Percentiles rank a stretch among this genome's conserved stretches.
phyloP scores from a whole-genome alignment of 2,888 invertebrate genomes.

The Dichetophora obliterata region DNA sequence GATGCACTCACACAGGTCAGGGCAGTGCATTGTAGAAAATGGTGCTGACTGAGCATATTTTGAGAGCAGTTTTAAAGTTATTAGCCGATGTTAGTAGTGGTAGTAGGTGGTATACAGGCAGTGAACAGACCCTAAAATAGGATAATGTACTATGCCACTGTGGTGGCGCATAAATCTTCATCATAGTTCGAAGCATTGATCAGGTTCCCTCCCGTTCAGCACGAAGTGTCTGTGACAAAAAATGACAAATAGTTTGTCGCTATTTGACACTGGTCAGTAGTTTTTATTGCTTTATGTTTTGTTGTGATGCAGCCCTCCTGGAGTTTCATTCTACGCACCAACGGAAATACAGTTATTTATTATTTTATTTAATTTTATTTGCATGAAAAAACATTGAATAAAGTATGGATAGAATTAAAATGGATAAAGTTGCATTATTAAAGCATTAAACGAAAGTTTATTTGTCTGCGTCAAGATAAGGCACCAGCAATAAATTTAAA shows the following conservation, averaged over 20 bases:
- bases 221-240: conserved; percentile 21
- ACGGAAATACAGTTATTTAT: not conserved
- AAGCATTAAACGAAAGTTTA: not conserved
- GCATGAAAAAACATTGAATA: not conserved
- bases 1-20: conserved; percentile 36
- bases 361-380: conserved; percentile 11
- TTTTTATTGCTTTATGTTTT: not conserved
- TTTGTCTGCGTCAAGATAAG: not conserved
- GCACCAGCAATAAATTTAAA: not conserved
- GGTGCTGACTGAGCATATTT: not conserved
- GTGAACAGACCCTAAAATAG: not conserved
- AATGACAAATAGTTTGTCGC: conserved; percentile 68
- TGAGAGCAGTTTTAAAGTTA: too few species aligned
- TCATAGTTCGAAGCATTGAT: conserved; percentile 68
- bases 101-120: not conserved
- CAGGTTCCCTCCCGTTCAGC: conserved; percentile 51
- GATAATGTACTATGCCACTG: not conserved
- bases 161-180: conserved; percentile 59
- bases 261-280: conserved; percentile 36
- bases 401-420: not conserved
- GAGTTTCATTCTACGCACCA: not conserved
- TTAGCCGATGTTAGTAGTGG: not conserved
- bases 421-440: not conserved
- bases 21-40: not conserved
- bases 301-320: not conserved